Base-by-base conservation (phyloP, 2,888 invertebrate species). In the Ypsolopha sequella region DNA sequence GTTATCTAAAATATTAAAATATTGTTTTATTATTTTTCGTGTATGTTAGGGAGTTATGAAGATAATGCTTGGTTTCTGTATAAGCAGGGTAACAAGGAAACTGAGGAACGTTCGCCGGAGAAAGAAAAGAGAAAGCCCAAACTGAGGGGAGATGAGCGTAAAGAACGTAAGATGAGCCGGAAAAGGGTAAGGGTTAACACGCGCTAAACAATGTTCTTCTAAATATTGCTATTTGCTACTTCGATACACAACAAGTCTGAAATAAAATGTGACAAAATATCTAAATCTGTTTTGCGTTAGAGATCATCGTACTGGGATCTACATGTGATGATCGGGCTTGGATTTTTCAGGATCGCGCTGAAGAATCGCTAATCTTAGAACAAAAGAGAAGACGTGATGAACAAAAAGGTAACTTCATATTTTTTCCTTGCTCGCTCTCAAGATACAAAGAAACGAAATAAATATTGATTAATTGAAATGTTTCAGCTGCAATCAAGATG, bases 381-480 rank as follows among this genome's bases (percentile, higher is more conserved):
- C 91, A 93, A 66, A 95, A 95, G 70, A 87, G 94, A 58, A 88
- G 95, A 52, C 91, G 95, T 60, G 95, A 95, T 59, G 94, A 95
- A 70, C 92, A 92, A 68, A 91, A 92, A 89, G 91, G 92, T 93
- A 77, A 48, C 55, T 52, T 14, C 24, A 24, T 24, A 24, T 2
- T 24, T 24, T 24, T 24, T 24, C 2, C 24, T 24, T 24, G 24
- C 4, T 24, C 24, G 24, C 24, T 24, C 24, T 24, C 24, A 24
- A 24, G 4, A 24, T 4, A 24, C 4, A 24, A 24, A 24, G 24
- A 24, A 24, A n/a, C n/a, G n/a, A 24, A 24, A 24, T 24, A 24
- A 24, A 24, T 24, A 24, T 24, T 24, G 24, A 24, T 24, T 24
- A 2, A 24, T 24, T 2, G 2, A 4, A 3, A 2, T 24, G 24